Conservation (phyloP, 2,888 invertebrate genomes). For the Coenonympha arcania region DNA sequence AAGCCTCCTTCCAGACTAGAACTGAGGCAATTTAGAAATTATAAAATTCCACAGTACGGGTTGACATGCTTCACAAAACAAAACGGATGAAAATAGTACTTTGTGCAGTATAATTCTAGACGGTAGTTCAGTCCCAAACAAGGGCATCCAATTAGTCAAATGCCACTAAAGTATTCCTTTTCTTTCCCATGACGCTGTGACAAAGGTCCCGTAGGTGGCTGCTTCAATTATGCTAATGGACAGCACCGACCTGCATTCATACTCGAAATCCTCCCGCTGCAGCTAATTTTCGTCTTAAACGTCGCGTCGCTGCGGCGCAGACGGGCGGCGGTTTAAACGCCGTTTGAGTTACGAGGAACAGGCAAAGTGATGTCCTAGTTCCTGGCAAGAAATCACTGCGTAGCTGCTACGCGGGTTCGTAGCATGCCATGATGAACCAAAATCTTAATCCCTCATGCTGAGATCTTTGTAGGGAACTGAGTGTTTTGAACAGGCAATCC, state of each 20-base stretch:
- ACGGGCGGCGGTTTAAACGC: slow-evolving; percentile 34
- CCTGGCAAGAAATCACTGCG: not conserved
- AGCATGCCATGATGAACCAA: too few species aligned
- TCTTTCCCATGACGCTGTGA: slow-evolving; percentile 19
- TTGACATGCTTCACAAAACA: too few species aligned
- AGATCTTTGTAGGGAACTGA: too few species aligned
- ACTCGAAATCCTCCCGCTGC: slow-evolving; percentile 70
- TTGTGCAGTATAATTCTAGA: not conserved
- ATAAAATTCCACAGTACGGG: too few species aligned
- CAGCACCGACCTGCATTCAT: slow-evolving; percentile 69
- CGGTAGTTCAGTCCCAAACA: not conserved
- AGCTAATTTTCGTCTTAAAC: slow-evolving; percentile 70
- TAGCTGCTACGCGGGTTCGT: too few species aligned
- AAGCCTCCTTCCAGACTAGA: too few species aligned
- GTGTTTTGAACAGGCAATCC: too few species aligned
- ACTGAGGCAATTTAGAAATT: too few species aligned
- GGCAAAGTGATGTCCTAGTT: not conserved
- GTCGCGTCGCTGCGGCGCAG: slow-evolving; percentile 36
- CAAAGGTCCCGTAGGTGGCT: slow-evolving; percentile 26
- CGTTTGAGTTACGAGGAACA: not conserved
- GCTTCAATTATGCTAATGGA: slow-evolving; percentile 74
- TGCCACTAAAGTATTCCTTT: slow-evolving; percentile 16
- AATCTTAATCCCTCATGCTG: too few species aligned
- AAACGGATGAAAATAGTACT: too few species aligned
- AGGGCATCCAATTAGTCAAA: slow-evolving; percentile 15